These are phyloP conservation scores for Odontocolon sp. DNA, from an alignment of 2,888 invertebrate genomes.

Conservation along the genomic window DNA sequence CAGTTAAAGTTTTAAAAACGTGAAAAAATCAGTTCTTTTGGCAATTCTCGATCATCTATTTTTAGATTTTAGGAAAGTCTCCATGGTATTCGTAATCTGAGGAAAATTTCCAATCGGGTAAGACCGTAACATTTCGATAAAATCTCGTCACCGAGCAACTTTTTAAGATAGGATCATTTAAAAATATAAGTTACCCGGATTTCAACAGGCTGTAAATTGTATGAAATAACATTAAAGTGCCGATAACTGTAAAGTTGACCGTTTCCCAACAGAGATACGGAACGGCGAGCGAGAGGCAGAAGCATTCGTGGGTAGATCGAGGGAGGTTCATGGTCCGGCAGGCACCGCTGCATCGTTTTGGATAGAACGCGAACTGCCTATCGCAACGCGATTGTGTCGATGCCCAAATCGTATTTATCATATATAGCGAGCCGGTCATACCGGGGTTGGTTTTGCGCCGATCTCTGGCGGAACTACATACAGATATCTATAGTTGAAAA, in stretches of 20 bases:
- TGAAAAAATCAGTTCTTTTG: no score
- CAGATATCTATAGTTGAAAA: conserved; percentile 39
- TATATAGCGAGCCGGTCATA: conserved; percentile 60
- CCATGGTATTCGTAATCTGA: no score
- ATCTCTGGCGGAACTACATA: conserved; percentile 30
- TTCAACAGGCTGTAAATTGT: no score
- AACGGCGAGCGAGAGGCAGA: conserved; percentile 1
- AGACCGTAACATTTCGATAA: no score
- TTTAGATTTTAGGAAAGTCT: no score
- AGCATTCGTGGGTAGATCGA: conserved; percentile 35
- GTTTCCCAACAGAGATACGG: conserved; percentile 40
- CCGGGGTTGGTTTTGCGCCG: conserved; percentile 22
- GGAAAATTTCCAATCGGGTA: no score
- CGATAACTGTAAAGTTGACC: no score
- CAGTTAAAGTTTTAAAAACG: no score
- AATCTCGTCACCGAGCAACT: no score
- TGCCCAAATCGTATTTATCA: conserved; percentile 70
- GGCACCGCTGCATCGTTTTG: conserved; percentile 38
- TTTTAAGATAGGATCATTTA: no score
- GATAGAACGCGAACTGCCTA: conserved; percentile 50
- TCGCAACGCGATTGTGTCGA: conserved; percentile 66
- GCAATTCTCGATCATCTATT: no score
- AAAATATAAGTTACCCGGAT: no score
- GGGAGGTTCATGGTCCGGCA: conserved; percentile 24
- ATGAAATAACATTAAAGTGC: conserved; percentile 17